A percentile compares a stretch with the other conserved stretches of the same genome.
Conservation (phyloP, 2,888 invertebrate genomes). For the Lasioglossum calceatum region DNA sequence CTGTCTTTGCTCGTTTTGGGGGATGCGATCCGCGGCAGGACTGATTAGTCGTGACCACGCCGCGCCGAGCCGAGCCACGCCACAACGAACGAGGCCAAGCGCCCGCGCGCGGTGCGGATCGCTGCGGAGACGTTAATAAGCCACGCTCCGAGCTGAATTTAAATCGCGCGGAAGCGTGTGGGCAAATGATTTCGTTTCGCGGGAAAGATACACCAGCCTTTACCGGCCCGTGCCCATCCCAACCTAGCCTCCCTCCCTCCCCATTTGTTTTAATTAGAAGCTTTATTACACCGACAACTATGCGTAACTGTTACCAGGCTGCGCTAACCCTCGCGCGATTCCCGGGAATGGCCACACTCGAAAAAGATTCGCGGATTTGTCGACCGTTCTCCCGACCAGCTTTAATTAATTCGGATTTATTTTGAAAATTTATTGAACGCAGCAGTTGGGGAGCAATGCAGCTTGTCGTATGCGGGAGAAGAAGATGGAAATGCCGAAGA, state of each 20-base stretch:
- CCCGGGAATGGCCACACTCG: not conserved
- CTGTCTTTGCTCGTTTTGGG: constrained; percentile 28
- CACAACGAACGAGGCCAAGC: not conserved
- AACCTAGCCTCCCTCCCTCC: not conserved
- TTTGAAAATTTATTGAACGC: not conserved
- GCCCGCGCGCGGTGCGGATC: constrained; percentile 23
- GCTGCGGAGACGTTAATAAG: constrained; percentile 17
- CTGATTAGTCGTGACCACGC: constrained; percentile 26
- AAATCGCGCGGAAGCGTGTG: not conserved
- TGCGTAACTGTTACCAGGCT: not conserved
- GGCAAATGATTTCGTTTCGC: not conserved
- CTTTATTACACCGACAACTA: not conserved
- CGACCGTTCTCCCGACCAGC: not conserved
- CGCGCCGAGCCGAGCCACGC: not conserved
- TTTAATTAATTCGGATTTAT: not conserved
- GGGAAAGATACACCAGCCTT: not conserved
- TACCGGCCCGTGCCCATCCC: not conserved
- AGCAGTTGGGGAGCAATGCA: not conserved
- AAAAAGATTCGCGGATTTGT: not conserved
- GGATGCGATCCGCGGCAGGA: not conserved
- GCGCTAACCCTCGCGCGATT: not conserved
- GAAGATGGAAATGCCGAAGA: too few species aligned
- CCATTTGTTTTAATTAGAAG: not conserved
- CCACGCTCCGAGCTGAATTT: not conserved
- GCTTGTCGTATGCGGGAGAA: too few species aligned